Conservation (phyloP, 2,888 invertebrate species). For the Conops quadrifasciatus region DNA sequence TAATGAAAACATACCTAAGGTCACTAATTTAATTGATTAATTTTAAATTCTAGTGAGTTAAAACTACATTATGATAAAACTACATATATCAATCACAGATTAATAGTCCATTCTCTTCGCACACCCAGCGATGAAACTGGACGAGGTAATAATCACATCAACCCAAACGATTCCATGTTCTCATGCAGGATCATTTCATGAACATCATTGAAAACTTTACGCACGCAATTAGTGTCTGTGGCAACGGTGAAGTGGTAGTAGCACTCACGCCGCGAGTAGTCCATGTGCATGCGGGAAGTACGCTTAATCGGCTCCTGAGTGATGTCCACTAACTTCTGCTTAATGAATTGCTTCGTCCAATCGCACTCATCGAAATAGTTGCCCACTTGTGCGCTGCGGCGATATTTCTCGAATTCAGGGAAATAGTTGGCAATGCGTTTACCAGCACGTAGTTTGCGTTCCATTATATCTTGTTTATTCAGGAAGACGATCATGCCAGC, state of each 20-base stretch:
- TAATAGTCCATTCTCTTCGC: neutral
- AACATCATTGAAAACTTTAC: slow-evolving; percentile 77
- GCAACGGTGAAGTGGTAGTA: slow-evolving; percentile 81
- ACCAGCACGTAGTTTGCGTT: slow-evolving; percentile 76
- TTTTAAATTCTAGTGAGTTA: too few relatives aligned
- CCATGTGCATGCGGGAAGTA: slow-evolving; percentile 59
- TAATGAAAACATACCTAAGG: too few relatives aligned
- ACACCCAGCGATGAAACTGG: neutral
- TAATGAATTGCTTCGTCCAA: slow-evolving; percentile 74
- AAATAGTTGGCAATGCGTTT: slow-evolving; percentile 73
- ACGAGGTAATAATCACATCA: slow-evolving; percentile 45
- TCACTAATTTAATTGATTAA: too few relatives aligned
- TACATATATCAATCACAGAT: slow-evolving; percentile 26
- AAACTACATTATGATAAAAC: too few relatives aligned
- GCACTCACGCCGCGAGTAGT: slow-evolving; percentile 68
- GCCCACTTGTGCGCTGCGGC: slow-evolving; percentile 64
- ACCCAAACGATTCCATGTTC: slow-evolving; percentile 66
- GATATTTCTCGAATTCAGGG: slow-evolving; percentile 71
- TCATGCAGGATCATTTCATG: slow-evolving; percentile 72
- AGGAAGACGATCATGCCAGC: slow-evolving; percentile 83
- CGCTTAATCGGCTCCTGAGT: slow-evolving; percentile 68
- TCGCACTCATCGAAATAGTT: slow-evolving; percentile 72
- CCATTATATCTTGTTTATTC: slow-evolving; percentile 79
- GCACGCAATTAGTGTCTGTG: slow-evolving; percentile 78
- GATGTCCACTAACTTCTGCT: slow-evolving; percentile 72